Conservation (phyloP, 2,113 vertebrate species). For the Murina feae region DNA sequence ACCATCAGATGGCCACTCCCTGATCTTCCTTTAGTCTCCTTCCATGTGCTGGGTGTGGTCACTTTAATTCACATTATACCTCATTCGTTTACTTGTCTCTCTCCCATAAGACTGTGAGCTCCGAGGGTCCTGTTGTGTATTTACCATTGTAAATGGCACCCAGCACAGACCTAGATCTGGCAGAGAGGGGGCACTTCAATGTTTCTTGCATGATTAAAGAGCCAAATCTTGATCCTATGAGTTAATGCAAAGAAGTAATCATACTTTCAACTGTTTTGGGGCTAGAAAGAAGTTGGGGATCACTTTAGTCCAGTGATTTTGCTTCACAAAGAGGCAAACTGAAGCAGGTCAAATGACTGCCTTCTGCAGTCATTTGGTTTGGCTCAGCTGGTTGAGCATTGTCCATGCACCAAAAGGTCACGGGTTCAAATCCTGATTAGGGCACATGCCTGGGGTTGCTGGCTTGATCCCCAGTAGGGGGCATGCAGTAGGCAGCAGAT, state of each 20-base stretch:
- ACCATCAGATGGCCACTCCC: accelerated
- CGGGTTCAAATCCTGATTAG: not conserved
- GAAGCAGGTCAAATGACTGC: not conserved
- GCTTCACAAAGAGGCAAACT: not conserved
- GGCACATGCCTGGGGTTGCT: not conserved
- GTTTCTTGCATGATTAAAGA: not conserved
- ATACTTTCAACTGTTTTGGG: not conserved
- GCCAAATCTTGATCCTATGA: not conserved
- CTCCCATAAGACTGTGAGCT: not conserved
- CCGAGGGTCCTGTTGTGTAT: not conserved
- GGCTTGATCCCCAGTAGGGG: not conserved
- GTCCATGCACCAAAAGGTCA: not conserved
- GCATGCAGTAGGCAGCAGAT: not conserved
- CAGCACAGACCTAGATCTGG: not conserved
- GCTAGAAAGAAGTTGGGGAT: not conserved
- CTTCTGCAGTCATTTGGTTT: not conserved
- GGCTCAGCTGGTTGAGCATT: not conserved
- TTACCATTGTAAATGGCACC: not conserved
- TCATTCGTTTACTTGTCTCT: not conserved
- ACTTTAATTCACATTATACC: not conserved
- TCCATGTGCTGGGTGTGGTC: not conserved
- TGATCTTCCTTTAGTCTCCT: not conserved
- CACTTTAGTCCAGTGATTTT: not conserved
- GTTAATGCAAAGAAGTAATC: not conserved
- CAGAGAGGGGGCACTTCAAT: not conserved